A percentile compares a stretch with the other conserved stretches of the same genome.
Conservation (phyloP, 2,113 vertebrate genomes). For the Chionis minor region DNA sequence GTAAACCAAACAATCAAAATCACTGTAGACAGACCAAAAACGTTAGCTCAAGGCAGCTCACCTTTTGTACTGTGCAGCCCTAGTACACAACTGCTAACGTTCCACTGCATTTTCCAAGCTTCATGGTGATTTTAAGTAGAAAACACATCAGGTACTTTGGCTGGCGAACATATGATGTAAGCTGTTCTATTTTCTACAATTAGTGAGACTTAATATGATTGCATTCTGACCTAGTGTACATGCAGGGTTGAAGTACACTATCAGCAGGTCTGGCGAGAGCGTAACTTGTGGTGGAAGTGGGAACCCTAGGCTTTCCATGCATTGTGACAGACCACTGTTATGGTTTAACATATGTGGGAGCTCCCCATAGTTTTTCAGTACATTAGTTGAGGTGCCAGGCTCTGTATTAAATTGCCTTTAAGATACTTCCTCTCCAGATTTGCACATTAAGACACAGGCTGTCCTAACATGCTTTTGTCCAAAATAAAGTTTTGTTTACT, state of each 20-base stretch:
- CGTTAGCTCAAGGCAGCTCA: neutral
- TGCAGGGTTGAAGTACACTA: fast-evolving
- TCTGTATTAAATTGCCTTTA: neutral
- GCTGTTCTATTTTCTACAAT: neutral
- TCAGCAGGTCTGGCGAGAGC: neutral
- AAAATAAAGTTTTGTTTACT: neutral
- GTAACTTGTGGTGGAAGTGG: neutral
- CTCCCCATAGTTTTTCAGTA: neutral
- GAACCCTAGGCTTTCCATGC: neutral
- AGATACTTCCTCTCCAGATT: neutral
- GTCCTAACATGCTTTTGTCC: neutral
- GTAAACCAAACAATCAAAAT: neutral
- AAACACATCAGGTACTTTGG: neutral
- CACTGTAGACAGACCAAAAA: neutral
- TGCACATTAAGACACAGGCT: neutral
- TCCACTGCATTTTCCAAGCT: neutral
- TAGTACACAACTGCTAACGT: neutral
- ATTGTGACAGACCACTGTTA: fast-evolving
- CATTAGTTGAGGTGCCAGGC: neutral
- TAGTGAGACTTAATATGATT: neutral
- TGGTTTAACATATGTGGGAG: fast-evolving
- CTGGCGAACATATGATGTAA: neutral
- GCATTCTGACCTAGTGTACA: fast-evolving
- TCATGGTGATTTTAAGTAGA: neutral
- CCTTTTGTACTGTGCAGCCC: neutral